Conservation (phyloP, 2,797 vertebrate genomes). For the Tokudaia muenninki region DNA sequence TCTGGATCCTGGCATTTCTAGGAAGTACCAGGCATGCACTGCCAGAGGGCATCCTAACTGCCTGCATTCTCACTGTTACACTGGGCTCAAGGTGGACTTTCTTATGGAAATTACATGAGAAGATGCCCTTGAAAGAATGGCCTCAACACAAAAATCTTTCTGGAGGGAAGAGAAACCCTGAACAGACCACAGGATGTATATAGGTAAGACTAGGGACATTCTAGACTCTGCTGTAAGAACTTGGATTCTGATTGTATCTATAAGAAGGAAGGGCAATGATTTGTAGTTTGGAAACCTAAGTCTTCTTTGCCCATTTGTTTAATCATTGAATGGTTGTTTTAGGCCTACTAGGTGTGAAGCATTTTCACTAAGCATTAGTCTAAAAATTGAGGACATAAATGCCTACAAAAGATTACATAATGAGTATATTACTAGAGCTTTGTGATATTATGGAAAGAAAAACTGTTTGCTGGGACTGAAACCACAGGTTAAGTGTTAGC, state of each 20-base stretch:
- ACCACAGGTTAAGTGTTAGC: neutral
- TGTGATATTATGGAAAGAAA: neutral
- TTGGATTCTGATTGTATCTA: slow-evolving; percentile 35
- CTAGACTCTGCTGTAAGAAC: slow-evolving; percentile 32
- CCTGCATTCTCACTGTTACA: neutral
- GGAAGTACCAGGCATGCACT: slow-evolving; percentile 48
- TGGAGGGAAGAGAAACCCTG: slow-evolving; percentile 55
- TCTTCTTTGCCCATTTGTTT: slow-evolving; percentile 37
- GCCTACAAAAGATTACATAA: neutral
- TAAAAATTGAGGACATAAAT: neutral
- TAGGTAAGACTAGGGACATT: slow-evolving; percentile 71
- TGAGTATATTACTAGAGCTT: neutral
- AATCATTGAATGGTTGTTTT: slow-evolving; percentile 43
- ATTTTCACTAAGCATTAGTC: slow-evolving; percentile 15
- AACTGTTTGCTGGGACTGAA: neutral
- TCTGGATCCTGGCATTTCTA: slow-evolving; percentile 53
- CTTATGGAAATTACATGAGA: slow-evolving; percentile 31
- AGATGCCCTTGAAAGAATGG: slow-evolving; percentile 33
- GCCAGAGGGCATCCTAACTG: neutral
- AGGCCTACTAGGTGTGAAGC: neutral
- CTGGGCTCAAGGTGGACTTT: slow-evolving; percentile 37
- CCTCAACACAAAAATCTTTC: slow-evolving; percentile 30
- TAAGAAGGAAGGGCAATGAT: neutral
- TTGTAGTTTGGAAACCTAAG: neutral
- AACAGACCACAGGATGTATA: slow-evolving; percentile 20